phyloP scores from a whole-genome alignment of 2,113 vertebrate genomes.

The Limnothrissa miodon region DNA sequence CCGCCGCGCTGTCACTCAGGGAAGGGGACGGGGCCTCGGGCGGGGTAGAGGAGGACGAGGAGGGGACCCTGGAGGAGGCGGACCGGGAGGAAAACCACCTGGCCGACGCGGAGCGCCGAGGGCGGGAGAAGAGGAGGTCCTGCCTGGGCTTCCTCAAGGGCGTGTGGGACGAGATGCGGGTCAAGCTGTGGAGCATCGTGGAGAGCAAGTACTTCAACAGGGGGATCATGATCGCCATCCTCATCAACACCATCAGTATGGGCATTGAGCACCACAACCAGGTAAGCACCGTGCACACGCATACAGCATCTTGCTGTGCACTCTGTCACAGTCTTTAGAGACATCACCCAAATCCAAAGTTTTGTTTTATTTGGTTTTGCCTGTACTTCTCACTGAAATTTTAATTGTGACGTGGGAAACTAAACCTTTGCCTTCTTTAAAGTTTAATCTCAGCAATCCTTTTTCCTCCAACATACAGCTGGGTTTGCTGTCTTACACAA shows the following conservation, averaged over 20 bases:
- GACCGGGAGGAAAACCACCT: slow-evolving; percentile 65
- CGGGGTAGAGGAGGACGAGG: slow-evolving; percentile 43
- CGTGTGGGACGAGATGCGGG: slow-evolving; percentile 71
- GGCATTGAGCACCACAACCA: slow-evolving; percentile 97
- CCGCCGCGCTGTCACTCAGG: slow-evolving; percentile 50
- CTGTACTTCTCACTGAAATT: neutral
- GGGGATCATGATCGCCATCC: slow-evolving; percentile 96
- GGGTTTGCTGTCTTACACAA: neutral
- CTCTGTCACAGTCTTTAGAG: neutral
- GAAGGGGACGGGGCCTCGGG: slow-evolving; percentile 49
- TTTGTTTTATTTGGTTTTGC: neutral
- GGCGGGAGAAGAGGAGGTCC: slow-evolving; percentile 44
- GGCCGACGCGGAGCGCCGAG: slow-evolving; percentile 28
- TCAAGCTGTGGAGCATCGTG: slow-evolving; percentile 92
- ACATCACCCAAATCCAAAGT: too few relatives aligned
- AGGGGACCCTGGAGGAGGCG: slow-evolving; percentile 62
- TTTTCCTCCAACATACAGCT: neutral
- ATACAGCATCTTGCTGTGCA: neutral
- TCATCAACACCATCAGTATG: slow-evolving; percentile 98
- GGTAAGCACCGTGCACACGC: slow-evolving; percentile 73
- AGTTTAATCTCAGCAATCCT: neutral
- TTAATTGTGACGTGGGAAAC: neutral
- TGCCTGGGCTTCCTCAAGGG: slow-evolving; percentile 54
- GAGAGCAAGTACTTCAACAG: slow-evolving; percentile 99
- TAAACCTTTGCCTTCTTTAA: neutral